Evolutionary conservation across 2,888 invertebrate species (phyloP), one percentile per base, ranked within the genome.

Genomic region (Orthosia incerta): DNA sequence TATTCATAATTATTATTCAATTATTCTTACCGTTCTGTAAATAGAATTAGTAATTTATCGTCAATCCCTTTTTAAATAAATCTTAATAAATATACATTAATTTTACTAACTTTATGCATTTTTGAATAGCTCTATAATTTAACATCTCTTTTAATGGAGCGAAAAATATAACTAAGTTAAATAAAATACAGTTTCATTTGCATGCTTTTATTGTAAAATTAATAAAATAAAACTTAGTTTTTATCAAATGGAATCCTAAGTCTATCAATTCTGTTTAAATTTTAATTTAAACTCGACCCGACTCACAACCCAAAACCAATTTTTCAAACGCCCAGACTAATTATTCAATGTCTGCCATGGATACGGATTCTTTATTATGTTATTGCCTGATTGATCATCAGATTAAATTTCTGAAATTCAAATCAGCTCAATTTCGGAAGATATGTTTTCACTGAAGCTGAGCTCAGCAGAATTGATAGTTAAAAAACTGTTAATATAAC

Each of bases 321-420:
- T 86, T 87, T 88, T 89, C 88, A 87, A 82, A 79, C 70, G 80
- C 69, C 76, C 75, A 80, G 76, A 80, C 82, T 80, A 85, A 87
- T 87, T 88, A 87, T 87, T 90, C 88, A 88, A 76, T 83, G 88
- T 89, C 89, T 86, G 75, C 73, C 51, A 53, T 80, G 62, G 70
- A 64, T 79, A 73, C 53, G 62, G 76, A 81, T 80, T 86, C 85
- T 85, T 86, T 74, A 81, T 87, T 71, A 80, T 79, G 72, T 80
- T 83, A 85, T 83, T 84, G 80, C 71, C 73, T 82, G 86, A 89
- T 86, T 88, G 84, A 88, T 86, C 79, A 78, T 71, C 64, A 83
- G 77, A 85, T 82, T 77, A 83, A 83, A 85, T 75, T 76, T 67
- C 53, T 53, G 60, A 46, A 60, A 55, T 68, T 60, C 61, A 23